These are phyloP conservation scores for Luehdorfia chinensis DNA, from an alignment of 1,140 invertebrate species.

Conservation along the genomic window DNA sequence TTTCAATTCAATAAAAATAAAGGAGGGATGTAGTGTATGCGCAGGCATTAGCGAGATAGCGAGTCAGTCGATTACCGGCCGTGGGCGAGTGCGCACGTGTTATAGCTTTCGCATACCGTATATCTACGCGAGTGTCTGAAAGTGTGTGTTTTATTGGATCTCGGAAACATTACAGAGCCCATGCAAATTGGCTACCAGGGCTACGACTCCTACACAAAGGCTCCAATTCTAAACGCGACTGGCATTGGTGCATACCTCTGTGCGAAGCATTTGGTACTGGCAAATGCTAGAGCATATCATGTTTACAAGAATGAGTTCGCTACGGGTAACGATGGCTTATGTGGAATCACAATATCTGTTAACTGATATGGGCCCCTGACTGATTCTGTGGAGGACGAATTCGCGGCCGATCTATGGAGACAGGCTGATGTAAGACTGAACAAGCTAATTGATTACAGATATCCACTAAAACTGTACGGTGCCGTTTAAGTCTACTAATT, in stretches of 20 bases:
- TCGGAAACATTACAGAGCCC: too few relatives aligned
- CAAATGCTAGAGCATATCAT: constrained; percentile 75
- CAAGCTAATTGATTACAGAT: too few relatives aligned
- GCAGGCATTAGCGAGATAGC: too few relatives aligned
- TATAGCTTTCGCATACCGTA: too few relatives aligned
- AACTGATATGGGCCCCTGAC: constrained; percentile 76
- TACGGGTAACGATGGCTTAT: constrained; percentile 58
- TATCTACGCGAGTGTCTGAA: too few relatives aligned
- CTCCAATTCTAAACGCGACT: constrained; percentile 43
- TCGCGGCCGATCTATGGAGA: constrained; percentile 66
- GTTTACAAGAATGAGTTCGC: constrained; percentile 38
- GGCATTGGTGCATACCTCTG: constrained; percentile 69
- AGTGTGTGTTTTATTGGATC: too few relatives aligned
- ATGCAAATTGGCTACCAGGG: constrained; percentile 49
- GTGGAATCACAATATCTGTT: constrained; percentile 77
- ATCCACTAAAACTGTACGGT: too few relatives aligned
- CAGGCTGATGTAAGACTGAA: constrained; percentile 59
- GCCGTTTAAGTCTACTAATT: too few relatives aligned
- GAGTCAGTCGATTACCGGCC: too few relatives aligned
- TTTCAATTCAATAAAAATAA: too few relatives aligned
- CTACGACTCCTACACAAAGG: constrained; percentile 39
- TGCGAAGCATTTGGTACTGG: constrained; percentile 67
- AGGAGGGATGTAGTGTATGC: too few relatives aligned
- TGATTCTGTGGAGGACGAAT: constrained; percentile 61
- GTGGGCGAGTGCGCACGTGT: too few relatives aligned